A percentile compares a stretch with the other conserved stretches of the same genome.
Evolutionary conservation across 2,113 vertebrate genomes (phyloP).

Genomic region (Nanorana parkeri): DNA sequence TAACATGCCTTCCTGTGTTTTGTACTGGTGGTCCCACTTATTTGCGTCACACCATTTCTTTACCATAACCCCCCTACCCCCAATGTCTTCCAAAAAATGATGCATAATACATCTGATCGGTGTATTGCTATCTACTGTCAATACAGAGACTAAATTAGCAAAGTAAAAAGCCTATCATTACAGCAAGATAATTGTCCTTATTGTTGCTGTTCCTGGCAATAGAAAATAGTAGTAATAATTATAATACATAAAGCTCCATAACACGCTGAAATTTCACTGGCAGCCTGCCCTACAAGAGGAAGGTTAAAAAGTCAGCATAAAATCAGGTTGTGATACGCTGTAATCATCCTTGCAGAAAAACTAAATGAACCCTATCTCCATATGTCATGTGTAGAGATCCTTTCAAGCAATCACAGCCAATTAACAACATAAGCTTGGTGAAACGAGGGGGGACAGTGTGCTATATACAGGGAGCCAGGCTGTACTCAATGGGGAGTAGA

Average conservation of each 20-base stretch:
- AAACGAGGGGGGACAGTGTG: neutral
- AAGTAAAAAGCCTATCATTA: neutral
- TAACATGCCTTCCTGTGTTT: too few species aligned
- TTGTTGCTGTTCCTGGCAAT: conserved; percentile 1
- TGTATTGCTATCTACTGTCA: neutral
- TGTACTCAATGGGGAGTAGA: neutral
- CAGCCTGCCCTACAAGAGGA: neutral
- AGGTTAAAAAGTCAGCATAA: conserved; percentile 20
- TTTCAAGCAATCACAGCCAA: conserved; percentile 44
- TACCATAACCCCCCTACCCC: neutral
- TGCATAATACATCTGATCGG: neutral
- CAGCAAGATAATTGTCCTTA: neutral
- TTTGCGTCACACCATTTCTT: neutral
- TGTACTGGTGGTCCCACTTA: too few species aligned
- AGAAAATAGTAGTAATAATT: neutral
- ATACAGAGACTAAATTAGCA: neutral
- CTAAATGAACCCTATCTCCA: neutral
- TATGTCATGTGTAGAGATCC: conserved; percentile 36
- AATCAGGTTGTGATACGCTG: neutral
- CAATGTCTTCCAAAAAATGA: neutral
- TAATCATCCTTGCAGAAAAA: conserved; percentile 25
- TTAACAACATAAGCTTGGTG: conserved; percentile 25
- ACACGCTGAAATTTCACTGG: neutral
- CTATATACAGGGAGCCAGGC: neutral
- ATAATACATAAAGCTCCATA: neutral